Evolutionary conservation across 2,888 invertebrate species (phyloP).

Genomic region (Cosmopolites sordidus): DNA sequence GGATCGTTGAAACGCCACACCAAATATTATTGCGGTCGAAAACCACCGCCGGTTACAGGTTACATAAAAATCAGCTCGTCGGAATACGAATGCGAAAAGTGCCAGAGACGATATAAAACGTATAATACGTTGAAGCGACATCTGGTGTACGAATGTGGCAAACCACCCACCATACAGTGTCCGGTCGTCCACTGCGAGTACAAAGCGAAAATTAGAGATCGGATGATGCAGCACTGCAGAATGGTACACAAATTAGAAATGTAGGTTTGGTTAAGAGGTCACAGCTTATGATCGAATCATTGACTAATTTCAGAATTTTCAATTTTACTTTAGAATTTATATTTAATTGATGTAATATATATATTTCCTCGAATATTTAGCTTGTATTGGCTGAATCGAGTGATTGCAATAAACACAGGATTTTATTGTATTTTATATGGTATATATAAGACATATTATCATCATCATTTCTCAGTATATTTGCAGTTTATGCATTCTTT

Average conservation of each 20-base stretch:
- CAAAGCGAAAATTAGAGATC: conserved; percentile 37
- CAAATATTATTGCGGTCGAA: conserved; percentile 35
- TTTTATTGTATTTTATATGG: too few relatives aligned
- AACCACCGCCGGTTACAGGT: conserved; percentile 36
- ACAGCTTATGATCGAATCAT: too few relatives aligned
- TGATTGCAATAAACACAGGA: too few relatives aligned
- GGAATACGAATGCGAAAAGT: conserved; percentile 29
- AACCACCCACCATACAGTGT: conserved; percentile 35
- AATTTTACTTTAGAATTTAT: too few relatives aligned
- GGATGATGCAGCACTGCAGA: conserved; percentile 38
- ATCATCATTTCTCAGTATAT: too few relatives aligned
- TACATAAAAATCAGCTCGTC: conserved; percentile 30
- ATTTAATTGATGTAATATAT: too few relatives aligned
- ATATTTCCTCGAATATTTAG: too few relatives aligned
- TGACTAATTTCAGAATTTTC: too few relatives aligned
- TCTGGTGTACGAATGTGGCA: conserved; percentile 38
- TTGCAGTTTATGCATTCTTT: too few relatives aligned
- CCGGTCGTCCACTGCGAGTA: conserved; percentile 36
- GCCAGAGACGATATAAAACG: conserved; percentile 34
- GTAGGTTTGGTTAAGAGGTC: not conserved
- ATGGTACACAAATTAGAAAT: conserved; percentile 35
- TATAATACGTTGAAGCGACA: conserved; percentile 37
- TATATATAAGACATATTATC: too few relatives aligned
- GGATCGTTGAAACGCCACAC: conserved; percentile 32
- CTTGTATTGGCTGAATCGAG: too few relatives aligned